Conservation (phyloP, 2,888 invertebrate species). For the Tipula helvola region DNA sequence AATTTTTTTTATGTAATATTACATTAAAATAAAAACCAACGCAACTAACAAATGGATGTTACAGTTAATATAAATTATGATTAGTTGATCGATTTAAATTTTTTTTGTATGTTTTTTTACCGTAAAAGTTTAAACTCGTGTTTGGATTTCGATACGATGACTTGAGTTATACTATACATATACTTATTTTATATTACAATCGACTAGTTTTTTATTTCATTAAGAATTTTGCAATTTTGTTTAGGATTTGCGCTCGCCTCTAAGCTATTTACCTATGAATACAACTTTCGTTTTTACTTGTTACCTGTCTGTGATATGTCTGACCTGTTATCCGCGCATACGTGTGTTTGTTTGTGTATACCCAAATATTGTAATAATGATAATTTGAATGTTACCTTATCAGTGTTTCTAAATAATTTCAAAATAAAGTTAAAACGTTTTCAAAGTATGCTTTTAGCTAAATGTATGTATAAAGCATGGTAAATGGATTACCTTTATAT, state of each 20-base stretch:
- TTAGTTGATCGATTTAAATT: not conserved
- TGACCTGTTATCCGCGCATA: not conserved
- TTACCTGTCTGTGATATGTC: not conserved
- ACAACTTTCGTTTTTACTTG: not conserved
- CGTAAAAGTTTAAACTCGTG: not conserved
- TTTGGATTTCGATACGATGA: not conserved
- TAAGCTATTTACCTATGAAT: not conserved
- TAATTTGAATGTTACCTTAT: not conserved
- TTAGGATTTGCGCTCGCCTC: not conserved
- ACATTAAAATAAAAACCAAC: not conserved
- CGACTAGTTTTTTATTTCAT: not conserved
- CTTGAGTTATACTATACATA: not conserved
- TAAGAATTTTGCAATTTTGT: not conserved
- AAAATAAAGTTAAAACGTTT: not conserved
- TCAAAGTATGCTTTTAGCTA: not conserved
- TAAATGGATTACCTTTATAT: not conserved
- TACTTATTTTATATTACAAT: not conserved
- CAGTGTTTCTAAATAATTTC: not conserved
- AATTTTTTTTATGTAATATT: not conserved
- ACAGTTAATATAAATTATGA: not conserved
- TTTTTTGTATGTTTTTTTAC: not conserved
- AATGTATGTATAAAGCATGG: not conserved
- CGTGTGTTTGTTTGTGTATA: not conserved
- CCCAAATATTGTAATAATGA: not conserved
- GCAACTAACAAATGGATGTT: not conserved